Base-by-base conservation (phyloP, 2,888 invertebrate species). In the Drosophila algonquin region DNA sequence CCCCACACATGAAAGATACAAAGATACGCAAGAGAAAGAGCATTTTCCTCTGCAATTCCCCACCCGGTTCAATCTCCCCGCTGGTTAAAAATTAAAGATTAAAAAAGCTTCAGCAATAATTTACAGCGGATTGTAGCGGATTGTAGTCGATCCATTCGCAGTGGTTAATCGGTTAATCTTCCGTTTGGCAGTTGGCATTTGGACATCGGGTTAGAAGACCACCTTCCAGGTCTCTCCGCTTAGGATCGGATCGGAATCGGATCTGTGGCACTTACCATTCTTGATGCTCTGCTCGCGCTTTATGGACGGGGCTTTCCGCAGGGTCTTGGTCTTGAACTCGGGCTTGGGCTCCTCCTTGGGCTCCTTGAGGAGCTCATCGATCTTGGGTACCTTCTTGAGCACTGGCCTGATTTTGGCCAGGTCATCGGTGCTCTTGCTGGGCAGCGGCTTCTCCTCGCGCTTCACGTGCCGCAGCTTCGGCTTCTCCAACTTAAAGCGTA, bases 381-480 rank as follows among this genome's bases (percentile, higher is more conserved):
- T 81, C 83, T 91, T 92, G 73, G 91, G 89, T 74, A 91, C 90
- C 85, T 92, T 92, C 80, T 91, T 91, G 58, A 92, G 87, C 32
- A 89, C 91, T 21, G 92, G 92, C 3, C 92, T 87, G 46, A 91
- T 87, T 84, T 92, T 92, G 54, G 90, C 76, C 61, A 91, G 69
- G 67, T 92, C 90, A 51, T 92, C 92, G 46, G 82, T 87, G 76
- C 91, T 91, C 65, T 92, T 92, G 71, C 89, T 89, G 47, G 90
- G 90, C 60, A 91, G 76, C 4, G 90, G 90, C 61, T 92, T 92
- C 75, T 92, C 91, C 80, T 92, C 92, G 75, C 91, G 90, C 65
- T 92, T 91, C 10, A 91, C 92, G 67, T 92, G 92, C 57, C 92
- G 82, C 63, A 92, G 61, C 73, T 92, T 91, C 3, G 92, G 92